Evolutionary conservation across 1,140 invertebrate species (phyloP).

Genomic region (Helicoverpa armigera): DNA sequence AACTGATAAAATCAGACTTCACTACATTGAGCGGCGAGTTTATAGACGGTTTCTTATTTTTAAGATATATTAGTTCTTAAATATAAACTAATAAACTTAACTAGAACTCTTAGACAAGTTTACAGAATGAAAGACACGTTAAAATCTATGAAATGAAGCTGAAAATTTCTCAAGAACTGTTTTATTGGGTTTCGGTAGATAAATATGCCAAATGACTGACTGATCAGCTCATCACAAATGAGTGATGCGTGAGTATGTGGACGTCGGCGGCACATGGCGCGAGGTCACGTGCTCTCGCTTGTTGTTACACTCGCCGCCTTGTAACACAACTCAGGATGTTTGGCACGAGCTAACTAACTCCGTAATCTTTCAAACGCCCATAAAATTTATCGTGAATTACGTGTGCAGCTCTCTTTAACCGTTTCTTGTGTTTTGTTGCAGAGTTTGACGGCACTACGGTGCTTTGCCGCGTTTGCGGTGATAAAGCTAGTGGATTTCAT

Average conservation of each 20-base stretch:
- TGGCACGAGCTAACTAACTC: slow-evolving; percentile 58
- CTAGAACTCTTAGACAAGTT: neutral
- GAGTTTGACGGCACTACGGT: slow-evolving; percentile 99
- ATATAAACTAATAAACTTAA: too few relatives aligned
- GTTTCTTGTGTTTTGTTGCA: slow-evolving; percentile 88
- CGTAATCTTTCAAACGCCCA: slow-evolving; percentile 58
- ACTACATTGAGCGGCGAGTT: too few relatives aligned
- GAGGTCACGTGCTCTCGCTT: slow-evolving; percentile 67
- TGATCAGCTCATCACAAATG: slow-evolving; percentile 7
- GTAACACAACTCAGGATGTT: slow-evolving; percentile 69
- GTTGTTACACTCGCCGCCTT: slow-evolving; percentile 44
- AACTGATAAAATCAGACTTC: slow-evolving; percentile 8
- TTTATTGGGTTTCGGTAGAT: too few relatives aligned
- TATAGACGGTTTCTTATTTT: too few relatives aligned
- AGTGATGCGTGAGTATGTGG: slow-evolving; percentile 1
- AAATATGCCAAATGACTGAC: neutral
- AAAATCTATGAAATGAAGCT: too few relatives aligned
- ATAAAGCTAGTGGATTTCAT: slow-evolving; percentile 99
- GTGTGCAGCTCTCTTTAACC: slow-evolving; percentile 22
- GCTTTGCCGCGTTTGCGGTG: slow-evolving; percentile 98
- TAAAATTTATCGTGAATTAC: slow-evolving; percentile 48
- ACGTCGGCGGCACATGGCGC: slow-evolving; percentile 31
- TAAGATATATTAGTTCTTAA: too few relatives aligned
- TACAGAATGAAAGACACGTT: neutral
- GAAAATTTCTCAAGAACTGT: neutral